These are phyloP conservation scores for Ligdia adustata DNA, from an alignment of 2,888 invertebrate genomes.

Conservation along the genomic window DNA sequence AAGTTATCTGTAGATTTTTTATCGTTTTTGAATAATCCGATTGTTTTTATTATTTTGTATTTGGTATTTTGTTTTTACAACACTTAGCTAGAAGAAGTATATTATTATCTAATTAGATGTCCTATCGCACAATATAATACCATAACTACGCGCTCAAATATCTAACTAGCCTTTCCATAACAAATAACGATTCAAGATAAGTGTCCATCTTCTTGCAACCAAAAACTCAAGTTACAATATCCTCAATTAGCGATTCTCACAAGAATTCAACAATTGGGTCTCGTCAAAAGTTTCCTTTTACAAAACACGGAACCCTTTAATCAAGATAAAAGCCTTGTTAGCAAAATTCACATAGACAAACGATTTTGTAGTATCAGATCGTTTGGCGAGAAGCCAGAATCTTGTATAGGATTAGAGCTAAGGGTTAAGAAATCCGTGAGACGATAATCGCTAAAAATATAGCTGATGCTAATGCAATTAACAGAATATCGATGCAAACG, in stretches of 20 bases:
- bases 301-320: constrained; percentile 27
- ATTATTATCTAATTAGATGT: no score
- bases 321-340: constrained; percentile 30
- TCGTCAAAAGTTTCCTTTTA: constrained; percentile 15
- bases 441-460: constrained; percentile 20
- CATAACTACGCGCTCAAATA: no score
- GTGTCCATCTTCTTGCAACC: no score
- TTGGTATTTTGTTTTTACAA: no score
- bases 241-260: not conserved
- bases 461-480: not conserved
- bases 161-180: no score
- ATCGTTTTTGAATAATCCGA: no score
- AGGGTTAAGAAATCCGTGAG: constrained; percentile 16
- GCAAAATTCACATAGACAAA: constrained; percentile 27
- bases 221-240: not conserved
- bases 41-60: no score
- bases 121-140: no score
- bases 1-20: no score
- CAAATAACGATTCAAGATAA: no score
- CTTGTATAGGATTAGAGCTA: constrained; percentile 25
- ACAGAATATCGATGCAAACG: not conserved
- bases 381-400: constrained; percentile 32
- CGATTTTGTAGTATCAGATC: constrained; percentile 21
- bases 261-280: constrained; percentile 2
- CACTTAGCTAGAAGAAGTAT: no score